Base-by-base conservation (phyloP, 1,140 invertebrate genomes). In the Diuraphis noxia region DNA sequence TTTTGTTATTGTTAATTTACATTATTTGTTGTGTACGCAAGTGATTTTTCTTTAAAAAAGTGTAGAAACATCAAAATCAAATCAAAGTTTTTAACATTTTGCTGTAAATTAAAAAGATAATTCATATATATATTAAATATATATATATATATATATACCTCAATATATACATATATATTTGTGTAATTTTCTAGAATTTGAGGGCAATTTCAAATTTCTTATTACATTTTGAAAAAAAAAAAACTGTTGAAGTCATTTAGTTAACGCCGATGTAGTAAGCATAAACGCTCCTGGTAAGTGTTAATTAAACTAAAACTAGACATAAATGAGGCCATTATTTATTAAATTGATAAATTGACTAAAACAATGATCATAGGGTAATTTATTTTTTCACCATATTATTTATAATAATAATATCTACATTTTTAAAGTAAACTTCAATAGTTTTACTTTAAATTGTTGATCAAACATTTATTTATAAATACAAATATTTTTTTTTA, bases 281-380 rank as follows among this genome's bases (percentile, higher is more conserved):
- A 91, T 91, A 91, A 91, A 91, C 89, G 89, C 89, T 91, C 89
- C 89, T 91, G 89, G 89, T 91, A 91, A 91, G 89, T 91, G 49
- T 56, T 49, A 81, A 91, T 91, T 91, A 91, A 91, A 46, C 36
- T 36, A 91, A 90, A 91, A 91, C 17, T 81, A 82, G 82, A 90
- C 30, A 79, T 88, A 63, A 10, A 25, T 43, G 19, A 34, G 34
- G 43, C 36, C 36, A 34, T 46, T 89, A 63, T 79, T 36, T 41
- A 88, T 52, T 63, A 79, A 90, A 43, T 90, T 43, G n/a, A 90
- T 79, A 56, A n/a, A n/a, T n/a, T n/a, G n/a, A n/a, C 49, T 52
- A 23, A 43, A 72, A 36, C 23, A 34, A 82, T 82, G 36, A n/a
- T n/a, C 25, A 9, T 88, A 63, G 86, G 86, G 6, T 56, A 34